These are phyloP conservation scores for Meta bourneti DNA, from an alignment of 2,888 invertebrate genomes.

Conservation along the genomic window DNA sequence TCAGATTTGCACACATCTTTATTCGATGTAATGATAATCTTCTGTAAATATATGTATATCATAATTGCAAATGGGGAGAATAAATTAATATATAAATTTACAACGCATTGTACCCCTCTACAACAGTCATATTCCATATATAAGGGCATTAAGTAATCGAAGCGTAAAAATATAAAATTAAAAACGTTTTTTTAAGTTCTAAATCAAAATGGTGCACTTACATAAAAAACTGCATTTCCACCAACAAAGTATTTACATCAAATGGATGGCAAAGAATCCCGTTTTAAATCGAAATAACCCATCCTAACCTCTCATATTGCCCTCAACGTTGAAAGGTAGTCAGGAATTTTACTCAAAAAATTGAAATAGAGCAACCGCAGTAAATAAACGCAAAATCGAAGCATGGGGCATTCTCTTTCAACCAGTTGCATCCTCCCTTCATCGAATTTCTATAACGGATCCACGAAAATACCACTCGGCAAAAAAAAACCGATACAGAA, in stretches of 20 bases:
- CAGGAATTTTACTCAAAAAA: background rate
- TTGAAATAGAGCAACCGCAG: background rate
- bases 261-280: background rate
- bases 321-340: background rate
- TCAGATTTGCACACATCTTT: too few species aligned
- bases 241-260: background rate
- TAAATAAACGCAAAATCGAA: slow-evolving; percentile 1
- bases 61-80: too few species aligned
- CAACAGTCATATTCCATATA: too few species aligned
- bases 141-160: too few species aligned
- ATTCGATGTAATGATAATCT: too few species aligned
- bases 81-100: too few species aligned
- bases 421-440: slow-evolving; percentile 61
- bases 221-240: background rate
- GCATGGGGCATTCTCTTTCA: slow-evolving; percentile 27
- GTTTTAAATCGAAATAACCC: background rate
- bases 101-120: too few species aligned
- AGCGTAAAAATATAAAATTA: too few species aligned
- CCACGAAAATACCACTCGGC: background rate
- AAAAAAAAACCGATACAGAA: slow-evolving; percentile 26
- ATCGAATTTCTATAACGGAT: slow-evolving; percentile 69
- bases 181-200: too few species aligned
- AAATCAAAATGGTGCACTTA: too few species aligned
- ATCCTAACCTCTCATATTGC: background rate
- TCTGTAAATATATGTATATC: too few species aligned